Evolutionary conservation across 1,140 invertebrate genomes (phyloP).

Genomic region (Polyergus mexicanus): DNA sequence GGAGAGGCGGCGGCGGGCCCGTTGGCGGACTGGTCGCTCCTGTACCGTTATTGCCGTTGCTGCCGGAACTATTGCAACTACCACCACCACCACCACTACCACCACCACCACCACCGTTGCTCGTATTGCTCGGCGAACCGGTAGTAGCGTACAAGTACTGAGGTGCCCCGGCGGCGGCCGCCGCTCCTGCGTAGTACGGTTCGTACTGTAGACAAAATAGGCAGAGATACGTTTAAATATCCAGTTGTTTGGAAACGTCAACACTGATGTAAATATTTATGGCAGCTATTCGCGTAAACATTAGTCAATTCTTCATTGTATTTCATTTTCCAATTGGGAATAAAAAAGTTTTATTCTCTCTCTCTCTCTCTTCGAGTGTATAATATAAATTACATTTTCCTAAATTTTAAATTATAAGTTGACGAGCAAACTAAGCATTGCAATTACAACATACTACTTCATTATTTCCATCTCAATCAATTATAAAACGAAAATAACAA

Average conservation of each 20-base stretch:
- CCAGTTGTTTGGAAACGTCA: neutral
- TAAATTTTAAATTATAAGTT: neutral
- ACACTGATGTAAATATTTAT: neutral
- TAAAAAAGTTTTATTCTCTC: neutral
- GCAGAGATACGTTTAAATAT: slow-evolving; percentile 14
- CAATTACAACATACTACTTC: neutral
- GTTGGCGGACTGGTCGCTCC: slow-evolving; percentile 80
- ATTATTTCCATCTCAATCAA: neutral
- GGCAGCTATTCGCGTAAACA: slow-evolving; percentile 7
- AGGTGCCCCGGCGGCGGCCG: slow-evolving; percentile 78
- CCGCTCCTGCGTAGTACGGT: slow-evolving; percentile 83
- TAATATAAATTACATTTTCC: neutral
- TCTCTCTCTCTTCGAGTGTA: neutral
- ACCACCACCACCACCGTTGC: slow-evolving; percentile 72
- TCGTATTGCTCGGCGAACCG: slow-evolving; percentile 78
- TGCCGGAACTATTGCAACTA: slow-evolving; percentile 73
- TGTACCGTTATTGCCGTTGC: slow-evolving; percentile 74
- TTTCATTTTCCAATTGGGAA: neutral
- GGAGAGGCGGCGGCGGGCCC: slow-evolving; percentile 71
- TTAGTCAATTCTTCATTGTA: neutral
- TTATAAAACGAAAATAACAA: neutral
- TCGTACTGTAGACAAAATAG: slow-evolving; percentile 81
- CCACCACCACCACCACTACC: slow-evolving; percentile 72
- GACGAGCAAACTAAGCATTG: neutral
- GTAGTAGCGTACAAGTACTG: slow-evolving; percentile 81